Percentiles rank a stretch among this genome's conserved stretches.
Conservation (phyloP, 2,888 invertebrate genomes). For the Heliconius ismenius region DNA sequence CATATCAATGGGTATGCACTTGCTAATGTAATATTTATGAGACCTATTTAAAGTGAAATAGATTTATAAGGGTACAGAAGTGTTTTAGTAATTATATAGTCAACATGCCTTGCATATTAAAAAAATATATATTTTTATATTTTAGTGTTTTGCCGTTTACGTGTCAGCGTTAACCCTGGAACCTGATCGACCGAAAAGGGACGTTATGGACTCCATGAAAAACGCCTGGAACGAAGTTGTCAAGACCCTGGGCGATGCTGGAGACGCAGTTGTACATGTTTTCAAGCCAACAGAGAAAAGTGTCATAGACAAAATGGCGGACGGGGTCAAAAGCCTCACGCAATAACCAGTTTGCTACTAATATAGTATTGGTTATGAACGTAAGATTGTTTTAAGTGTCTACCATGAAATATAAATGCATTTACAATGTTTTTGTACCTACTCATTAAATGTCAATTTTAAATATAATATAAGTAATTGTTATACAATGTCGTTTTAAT, state of each 20-base stretch:
- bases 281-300: constrained; percentile 74
- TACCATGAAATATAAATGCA: neutral
- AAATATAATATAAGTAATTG: constrained; percentile 4
- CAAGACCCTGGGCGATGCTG: constrained; percentile 64
- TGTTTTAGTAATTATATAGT: neutral
- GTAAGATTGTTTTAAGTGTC: constrained; percentile 9
- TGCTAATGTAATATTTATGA: constrained; percentile 9
- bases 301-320: constrained; percentile 63
- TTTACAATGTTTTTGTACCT: neutral
- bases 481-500: constrained; percentile 5
- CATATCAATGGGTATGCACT: neutral
- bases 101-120: neutral
- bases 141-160: constrained; percentile 30
- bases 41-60: constrained; percentile 7
- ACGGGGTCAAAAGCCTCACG: constrained; percentile 58
- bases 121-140: neutral
- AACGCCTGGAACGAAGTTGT: constrained; percentile 68
- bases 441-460: constrained; percentile 8
- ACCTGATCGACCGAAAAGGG: constrained; percentile 56
- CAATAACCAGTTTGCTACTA: constrained; percentile 49
- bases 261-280: constrained; percentile 70
- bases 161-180: constrained; percentile 57
- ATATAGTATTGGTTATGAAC: constrained; percentile 13
- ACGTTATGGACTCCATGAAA: constrained; percentile 72
- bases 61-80: neutral